These are phyloP conservation scores for Pentamera pediparva DNA, from an alignment of 53 echinoderm and acorn worm species.

Conservation along the genomic window DNA sequence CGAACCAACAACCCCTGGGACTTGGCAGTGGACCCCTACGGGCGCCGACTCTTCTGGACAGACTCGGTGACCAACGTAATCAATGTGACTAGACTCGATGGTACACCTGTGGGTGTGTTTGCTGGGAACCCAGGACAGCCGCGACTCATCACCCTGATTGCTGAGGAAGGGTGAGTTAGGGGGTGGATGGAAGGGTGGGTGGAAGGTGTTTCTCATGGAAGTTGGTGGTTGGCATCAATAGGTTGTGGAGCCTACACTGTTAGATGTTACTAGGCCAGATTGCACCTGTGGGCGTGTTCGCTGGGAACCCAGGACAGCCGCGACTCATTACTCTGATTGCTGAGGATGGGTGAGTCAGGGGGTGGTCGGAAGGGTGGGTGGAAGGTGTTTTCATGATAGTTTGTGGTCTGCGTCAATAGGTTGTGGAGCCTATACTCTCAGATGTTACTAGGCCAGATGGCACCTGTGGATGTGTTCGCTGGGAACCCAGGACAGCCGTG, in stretches of 20 bases:
- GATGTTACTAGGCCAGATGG: slow-evolving; percentile 71
- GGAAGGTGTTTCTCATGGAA: too few relatives aligned
- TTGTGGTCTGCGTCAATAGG: too few relatives aligned
- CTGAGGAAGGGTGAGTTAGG: slow-evolving; percentile 83
- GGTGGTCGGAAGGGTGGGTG: too few relatives aligned
- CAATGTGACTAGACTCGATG: slow-evolving; percentile 72
- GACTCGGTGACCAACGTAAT: slow-evolving; percentile 70
- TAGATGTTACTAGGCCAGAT: slow-evolving; percentile 72
- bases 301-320: slow-evolving; percentile 62
- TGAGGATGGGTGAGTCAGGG: slow-evolving; percentile 78
- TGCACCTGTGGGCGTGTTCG: slow-evolving; percentile 63
- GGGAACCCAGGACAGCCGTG: slow-evolving; percentile 69
- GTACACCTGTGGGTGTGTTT: slow-evolving; percentile 61
- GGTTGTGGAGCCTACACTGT: slow-evolving; percentile 59
- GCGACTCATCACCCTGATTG: slow-evolving; percentile 66
- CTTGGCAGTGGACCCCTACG: slow-evolving; percentile 85
- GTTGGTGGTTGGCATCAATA: too few relatives aligned
- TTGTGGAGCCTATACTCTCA: slow-evolving; percentile 62
- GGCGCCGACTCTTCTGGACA: slow-evolving; percentile 78
- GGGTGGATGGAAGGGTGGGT: too few relatives aligned
- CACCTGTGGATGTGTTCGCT: slow-evolving; percentile 58
- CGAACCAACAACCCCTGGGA: slow-evolving; percentile 48
- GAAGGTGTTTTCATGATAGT: too few relatives aligned
- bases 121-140: slow-evolving; percentile 65
- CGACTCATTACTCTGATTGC: slow-evolving; percentile 73